These are phyloP conservation scores for Eupithecia dodoneata DNA, from an alignment of 2,888 invertebrate genomes.

Conservation along the genomic window DNA sequence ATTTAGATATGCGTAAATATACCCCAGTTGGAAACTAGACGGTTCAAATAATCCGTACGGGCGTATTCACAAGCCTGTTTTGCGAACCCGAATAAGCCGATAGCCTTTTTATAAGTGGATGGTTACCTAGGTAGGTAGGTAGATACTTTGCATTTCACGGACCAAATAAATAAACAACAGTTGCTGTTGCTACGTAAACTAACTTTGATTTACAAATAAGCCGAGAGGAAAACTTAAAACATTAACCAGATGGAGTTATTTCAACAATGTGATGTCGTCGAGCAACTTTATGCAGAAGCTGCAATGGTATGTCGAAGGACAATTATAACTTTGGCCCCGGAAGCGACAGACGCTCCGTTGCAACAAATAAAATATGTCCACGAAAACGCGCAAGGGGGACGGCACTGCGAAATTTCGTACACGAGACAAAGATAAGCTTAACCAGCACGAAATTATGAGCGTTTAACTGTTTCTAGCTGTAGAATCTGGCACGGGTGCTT, in stretches of 20 bases:
- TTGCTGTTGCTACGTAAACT: conserved; percentile 31
- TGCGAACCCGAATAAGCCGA: conserved; percentile 9
- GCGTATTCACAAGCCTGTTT: conserved; percentile 13
- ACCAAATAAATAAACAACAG: conserved; percentile 39
- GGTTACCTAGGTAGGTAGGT: conserved; percentile 7
- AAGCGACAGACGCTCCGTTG: conserved; percentile 74
- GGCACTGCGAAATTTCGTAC: conserved; percentile 78
- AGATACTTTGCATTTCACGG: conserved; percentile 21
- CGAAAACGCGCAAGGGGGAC: conserved; percentile 78
- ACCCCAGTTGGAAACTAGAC: conserved; percentile 47
- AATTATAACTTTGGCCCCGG: conserved; percentile 82
- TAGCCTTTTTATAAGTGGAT: conserved; percentile 37
- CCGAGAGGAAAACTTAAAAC: conserved; percentile 66
- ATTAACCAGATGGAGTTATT: conserved; percentile 78
- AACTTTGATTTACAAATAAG: conserved; percentile 46
- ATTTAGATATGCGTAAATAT: conserved; percentile 69
- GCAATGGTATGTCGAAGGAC: conserved; percentile 81
- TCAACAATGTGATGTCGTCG: conserved; percentile 75
- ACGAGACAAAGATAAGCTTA: conserved; percentile 84
- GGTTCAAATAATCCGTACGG: conserved; percentile 18
- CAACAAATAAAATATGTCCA: conserved; percentile 82
- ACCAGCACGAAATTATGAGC: conserved; percentile 84
- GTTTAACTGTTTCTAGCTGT: conserved; percentile 85
- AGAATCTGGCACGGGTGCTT: conserved; percentile 84
- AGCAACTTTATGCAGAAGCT: conserved; percentile 79